Evolutionary conservation across 2,113 vertebrate genomes (phyloP).

Genomic region (Capricornis sumatraensis): DNA sequence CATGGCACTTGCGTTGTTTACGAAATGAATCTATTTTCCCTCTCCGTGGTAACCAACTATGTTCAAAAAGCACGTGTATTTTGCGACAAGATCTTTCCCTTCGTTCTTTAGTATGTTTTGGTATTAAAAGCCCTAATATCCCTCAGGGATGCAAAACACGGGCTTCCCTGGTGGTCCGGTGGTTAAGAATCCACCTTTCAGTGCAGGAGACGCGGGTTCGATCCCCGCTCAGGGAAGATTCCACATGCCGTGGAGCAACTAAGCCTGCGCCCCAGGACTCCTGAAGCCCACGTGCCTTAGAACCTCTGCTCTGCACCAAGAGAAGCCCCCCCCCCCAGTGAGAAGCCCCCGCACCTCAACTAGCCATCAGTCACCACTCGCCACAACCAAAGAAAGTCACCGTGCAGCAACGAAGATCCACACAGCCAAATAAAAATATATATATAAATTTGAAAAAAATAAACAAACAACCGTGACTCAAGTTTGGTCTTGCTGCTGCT

Average conservation of each 20-base stretch:
- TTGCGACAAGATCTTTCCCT: constrained; percentile 38
- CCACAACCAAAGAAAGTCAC: background rate
- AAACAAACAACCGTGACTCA: accelerated
- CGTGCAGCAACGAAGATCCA: accelerated
- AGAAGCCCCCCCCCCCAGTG: background rate
- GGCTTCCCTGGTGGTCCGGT: background rate
- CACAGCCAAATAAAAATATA: background rate
- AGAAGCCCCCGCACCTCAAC: background rate
- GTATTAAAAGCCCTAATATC: background rate
- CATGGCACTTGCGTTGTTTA: constrained; percentile 59
- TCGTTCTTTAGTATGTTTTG: background rate
- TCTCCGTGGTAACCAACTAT: background rate
- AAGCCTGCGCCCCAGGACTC: accelerated
- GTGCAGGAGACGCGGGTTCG: background rate
- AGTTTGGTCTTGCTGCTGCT: background rate
- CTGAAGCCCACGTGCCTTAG: background rate
- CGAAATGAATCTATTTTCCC: constrained; percentile 27
- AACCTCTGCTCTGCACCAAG: background rate
- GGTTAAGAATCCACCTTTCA: background rate
- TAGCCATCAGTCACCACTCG: background rate
- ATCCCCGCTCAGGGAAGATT: background rate
- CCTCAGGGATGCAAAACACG: background rate
- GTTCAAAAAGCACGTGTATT: background rate
- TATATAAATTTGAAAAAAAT: background rate
- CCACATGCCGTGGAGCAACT: accelerated